Conservation (phyloP, 2,888 invertebrate genomes). For the Lamellibrachia columna region DNA sequence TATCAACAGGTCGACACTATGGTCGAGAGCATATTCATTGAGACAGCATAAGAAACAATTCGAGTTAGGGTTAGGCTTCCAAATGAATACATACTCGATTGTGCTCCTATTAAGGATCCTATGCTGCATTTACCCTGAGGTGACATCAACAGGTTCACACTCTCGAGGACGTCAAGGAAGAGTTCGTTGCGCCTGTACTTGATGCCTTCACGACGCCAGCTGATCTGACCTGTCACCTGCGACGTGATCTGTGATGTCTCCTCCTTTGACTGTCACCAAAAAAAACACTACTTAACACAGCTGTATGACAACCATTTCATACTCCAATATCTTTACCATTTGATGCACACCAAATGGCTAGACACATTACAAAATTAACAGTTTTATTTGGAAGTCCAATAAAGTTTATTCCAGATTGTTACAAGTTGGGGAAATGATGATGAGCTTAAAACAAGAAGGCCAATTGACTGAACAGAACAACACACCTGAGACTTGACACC, state of each 20-base stretch:
- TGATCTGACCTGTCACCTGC: constrained; percentile 96
- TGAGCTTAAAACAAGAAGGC: background rate
- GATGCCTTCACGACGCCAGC: constrained; percentile 98
- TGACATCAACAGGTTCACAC: constrained; percentile 98
- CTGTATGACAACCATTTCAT: too few species aligned
- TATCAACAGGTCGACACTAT: background rate
- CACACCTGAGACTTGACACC: constrained; percentile 85
- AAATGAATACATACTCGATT: background rate
- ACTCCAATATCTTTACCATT: too few species aligned
- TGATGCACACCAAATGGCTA: too few species aligned
- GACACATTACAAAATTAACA: too few species aligned
- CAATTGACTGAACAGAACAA: background rate
- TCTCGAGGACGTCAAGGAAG: constrained; percentile 97
- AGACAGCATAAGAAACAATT: background rate
- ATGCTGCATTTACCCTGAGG: constrained; percentile 83
- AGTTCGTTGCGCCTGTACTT: constrained; percentile 98
- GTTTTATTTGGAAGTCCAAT: background rate
- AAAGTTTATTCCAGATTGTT: background rate
- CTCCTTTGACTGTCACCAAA: constrained; percentile 86
- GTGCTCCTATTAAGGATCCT: background rate
- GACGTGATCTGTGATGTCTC: constrained; percentile 99
- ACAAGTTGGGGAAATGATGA: background rate
- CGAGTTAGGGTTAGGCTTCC: background rate
- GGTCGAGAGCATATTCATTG: background rate
- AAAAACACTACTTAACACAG: background rate